These are phyloP conservation scores for Mormyrus lacerda DNA, from an alignment of 2,113 vertebrate species.

Conservation along the genomic window DNA sequence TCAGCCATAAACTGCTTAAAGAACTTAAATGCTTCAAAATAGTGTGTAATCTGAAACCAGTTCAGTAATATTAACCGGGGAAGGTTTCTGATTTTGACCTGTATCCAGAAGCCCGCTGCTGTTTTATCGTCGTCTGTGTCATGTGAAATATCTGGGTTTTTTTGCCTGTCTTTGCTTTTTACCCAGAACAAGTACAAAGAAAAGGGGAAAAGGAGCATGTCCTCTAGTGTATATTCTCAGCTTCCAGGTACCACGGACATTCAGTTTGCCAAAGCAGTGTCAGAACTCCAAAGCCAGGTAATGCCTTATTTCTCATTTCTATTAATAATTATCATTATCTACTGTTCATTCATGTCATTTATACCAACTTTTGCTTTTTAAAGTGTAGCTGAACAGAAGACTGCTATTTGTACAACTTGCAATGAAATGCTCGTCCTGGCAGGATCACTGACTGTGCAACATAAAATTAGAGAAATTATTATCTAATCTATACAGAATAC, in stretches of 20 bases:
- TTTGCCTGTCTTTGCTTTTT: background rate
- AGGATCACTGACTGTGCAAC: too few relatives aligned
- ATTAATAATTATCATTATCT: background rate
- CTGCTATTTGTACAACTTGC: background rate
- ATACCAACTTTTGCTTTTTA: background rate
- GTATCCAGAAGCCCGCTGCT: background rate
- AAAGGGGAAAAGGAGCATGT: conserved; percentile 62
- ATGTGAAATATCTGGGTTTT: background rate
- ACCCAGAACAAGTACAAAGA: conserved; percentile 78
- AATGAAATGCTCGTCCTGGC: too few relatives aligned
- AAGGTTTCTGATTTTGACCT: background rate
- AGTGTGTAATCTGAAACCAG: too few relatives aligned
- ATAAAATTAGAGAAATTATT: too few relatives aligned
- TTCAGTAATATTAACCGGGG: background rate
- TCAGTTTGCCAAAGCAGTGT: conserved; percentile 69
- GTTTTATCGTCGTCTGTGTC: background rate
- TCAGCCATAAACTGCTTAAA: background rate
- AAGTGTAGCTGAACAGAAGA: background rate
- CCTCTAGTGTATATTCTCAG: conserved; percentile 74
- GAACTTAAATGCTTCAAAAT: background rate
- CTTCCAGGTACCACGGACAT: conserved; percentile 80
- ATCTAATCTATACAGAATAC: too few relatives aligned
- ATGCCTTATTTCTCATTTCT: background rate
- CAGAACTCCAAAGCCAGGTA: conserved; percentile 84
- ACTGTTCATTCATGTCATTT: background rate